Evolutionary conservation across 2,797 vertebrate species (phyloP).

Genomic region (Brachymystax lenok): DNA sequence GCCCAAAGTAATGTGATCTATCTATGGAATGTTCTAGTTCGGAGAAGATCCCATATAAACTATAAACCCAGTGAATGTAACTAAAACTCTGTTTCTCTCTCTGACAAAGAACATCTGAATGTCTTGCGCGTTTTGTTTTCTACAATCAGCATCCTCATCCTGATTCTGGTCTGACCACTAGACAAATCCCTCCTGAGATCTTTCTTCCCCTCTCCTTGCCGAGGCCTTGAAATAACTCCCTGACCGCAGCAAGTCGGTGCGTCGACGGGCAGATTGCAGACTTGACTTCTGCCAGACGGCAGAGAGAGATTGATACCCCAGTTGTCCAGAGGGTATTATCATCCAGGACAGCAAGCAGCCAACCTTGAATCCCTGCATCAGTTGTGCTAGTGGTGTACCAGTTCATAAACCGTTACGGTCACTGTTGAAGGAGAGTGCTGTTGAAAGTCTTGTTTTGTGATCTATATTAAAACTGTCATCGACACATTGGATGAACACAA

Average conservation of each 20-base stretch:
- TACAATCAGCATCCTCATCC: neutral
- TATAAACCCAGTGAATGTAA: neutral
- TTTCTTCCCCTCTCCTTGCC: neutral
- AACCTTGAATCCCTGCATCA: slow-evolving; percentile 4
- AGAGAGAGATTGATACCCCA: slow-evolving; percentile 1
- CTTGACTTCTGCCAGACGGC: slow-evolving; percentile 2
- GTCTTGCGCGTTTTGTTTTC: neutral
- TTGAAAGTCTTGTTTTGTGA: neutral
- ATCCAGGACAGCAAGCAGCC: neutral
- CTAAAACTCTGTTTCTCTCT: neutral
- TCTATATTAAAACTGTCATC: neutral
- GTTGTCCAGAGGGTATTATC: neutral
- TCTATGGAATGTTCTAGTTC: neutral
- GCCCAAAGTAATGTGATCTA: neutral
- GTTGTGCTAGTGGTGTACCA: neutral
- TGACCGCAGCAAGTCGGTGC: neutral
- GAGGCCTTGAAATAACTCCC: neutral
- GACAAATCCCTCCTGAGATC: neutral
- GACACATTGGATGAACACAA: neutral
- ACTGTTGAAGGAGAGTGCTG: neutral
- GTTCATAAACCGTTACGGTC: neutral
- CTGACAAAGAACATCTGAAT: neutral
- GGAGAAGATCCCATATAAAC: neutral
- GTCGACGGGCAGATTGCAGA: neutral
- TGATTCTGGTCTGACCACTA: neutral